phyloP scores from a whole-genome alignment of 2,113 vertebrate genomes.

The Cyanoderma ruficeps region DNA sequence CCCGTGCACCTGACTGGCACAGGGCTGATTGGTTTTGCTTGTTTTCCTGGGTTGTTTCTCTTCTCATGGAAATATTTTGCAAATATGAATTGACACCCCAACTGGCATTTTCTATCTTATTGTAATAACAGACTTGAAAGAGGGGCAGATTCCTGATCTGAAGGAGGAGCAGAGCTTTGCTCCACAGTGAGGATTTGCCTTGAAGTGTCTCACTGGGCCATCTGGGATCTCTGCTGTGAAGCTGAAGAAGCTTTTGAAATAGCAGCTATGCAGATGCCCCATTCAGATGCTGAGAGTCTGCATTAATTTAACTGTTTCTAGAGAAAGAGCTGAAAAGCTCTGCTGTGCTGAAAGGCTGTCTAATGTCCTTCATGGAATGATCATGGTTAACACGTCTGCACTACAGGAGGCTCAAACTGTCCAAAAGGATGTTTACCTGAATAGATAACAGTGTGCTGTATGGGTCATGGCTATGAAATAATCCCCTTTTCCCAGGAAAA shows the following conservation, averaged over 20 bases:
- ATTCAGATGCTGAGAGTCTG: background rate
- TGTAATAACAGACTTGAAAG: background rate
- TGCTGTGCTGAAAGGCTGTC: background rate
- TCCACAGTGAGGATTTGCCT: background rate
- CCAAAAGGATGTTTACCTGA: background rate
- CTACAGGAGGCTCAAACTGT: background rate
- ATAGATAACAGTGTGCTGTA: background rate
- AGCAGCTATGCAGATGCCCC: background rate
- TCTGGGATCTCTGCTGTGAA: background rate
- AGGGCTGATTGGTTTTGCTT: background rate
- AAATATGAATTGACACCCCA: background rate
- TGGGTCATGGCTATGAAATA: background rate
- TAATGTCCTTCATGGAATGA: background rate
- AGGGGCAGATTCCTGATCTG: background rate
- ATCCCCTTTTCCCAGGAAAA: background rate
- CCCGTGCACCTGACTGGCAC: background rate
- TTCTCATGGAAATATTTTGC: background rate
- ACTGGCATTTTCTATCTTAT: background rate
- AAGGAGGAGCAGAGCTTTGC: background rate
- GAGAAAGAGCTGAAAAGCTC: background rate
- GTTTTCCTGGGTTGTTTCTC: background rate
- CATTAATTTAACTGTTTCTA: background rate
- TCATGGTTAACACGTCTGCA: background rate
- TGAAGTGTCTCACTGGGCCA: background rate
- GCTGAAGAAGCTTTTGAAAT: background rate